Evolutionary conservation across 2,888 invertebrate species (phyloP).

Genomic region (Pammene aurita): DNA sequence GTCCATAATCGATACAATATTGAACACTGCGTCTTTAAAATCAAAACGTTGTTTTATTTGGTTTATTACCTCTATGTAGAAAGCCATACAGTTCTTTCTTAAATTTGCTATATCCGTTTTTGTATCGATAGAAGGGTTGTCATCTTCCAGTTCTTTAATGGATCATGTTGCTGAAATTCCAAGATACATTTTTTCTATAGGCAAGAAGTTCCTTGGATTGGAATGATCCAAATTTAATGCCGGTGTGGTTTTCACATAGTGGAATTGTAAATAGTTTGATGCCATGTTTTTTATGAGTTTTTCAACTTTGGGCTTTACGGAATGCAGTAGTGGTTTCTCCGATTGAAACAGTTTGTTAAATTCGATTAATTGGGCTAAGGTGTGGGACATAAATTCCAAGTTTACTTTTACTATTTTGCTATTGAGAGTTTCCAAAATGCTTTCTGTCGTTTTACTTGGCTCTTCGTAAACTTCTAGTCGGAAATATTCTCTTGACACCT

Average conservation of each 20-base stretch:
- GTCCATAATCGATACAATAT: background rate
- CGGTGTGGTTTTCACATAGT: slow-evolving; percentile 1
- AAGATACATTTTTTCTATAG: background rate
- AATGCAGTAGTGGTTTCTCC: slow-evolving; percentile 9
- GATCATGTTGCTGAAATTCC: background rate
- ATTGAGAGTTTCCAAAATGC: slow-evolving; percentile 8
- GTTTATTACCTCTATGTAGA: background rate
- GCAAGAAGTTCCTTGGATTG: background rate
- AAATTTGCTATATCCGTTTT: background rate
- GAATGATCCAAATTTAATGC: background rate
- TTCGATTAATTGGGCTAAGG: background rate
- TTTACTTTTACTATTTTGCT: background rate
- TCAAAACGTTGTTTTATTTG: background rate
- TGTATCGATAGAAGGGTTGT: background rate
- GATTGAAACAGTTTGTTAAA: slow-evolving; percentile 9
- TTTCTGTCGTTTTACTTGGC: slow-evolving; percentile 8
- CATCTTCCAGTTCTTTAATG: background rate
- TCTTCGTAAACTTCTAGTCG: background rate
- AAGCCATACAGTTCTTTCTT: background rate
- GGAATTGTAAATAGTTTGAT: slow-evolving; percentile 9
- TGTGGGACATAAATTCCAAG: slow-evolving; percentile 6
- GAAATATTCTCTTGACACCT: slow-evolving; percentile 12
- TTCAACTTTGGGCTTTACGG: background rate
- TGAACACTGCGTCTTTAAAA: background rate
- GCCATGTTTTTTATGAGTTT: background rate